phyloP scores from a whole-genome alignment of 2,113 vertebrate genomes.

The Chamaea fasciata region DNA sequence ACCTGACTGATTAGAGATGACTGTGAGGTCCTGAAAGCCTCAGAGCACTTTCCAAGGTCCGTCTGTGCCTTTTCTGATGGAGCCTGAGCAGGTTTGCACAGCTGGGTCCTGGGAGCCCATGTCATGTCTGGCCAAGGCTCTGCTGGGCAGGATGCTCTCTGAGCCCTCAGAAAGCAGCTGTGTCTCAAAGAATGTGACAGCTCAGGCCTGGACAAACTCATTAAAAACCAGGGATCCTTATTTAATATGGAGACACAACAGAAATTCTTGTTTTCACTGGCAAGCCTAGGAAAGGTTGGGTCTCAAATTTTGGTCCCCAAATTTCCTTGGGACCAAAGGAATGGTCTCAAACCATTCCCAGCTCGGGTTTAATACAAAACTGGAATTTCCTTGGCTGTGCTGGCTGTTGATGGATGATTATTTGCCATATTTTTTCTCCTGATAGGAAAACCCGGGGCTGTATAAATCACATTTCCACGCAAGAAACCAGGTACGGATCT shows the following conservation, averaged over 20 bases:
- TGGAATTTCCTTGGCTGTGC: background rate
- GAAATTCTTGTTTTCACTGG: background rate
- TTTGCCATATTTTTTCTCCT: background rate
- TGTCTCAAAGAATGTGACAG: background rate
- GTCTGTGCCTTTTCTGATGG: background rate
- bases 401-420: background rate
- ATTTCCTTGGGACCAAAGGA: too few relatives aligned
- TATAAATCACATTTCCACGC: background rate
- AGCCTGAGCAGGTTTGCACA: background rate
- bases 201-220: background rate
- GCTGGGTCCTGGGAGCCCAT: background rate
- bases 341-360: background rate
- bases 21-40: background rate
- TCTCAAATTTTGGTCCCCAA: background rate
- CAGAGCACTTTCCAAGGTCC: background rate
- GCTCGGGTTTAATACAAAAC: background rate
- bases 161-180: background rate
- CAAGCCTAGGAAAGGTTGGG: background rate
- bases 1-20: background rate
- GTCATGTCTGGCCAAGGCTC: background rate
- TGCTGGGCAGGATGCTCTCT: background rate
- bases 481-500: background rate
- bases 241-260: background rate
- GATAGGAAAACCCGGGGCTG: background rate
- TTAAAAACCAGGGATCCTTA: background rate